Percentiles rank a stretch among this genome's conserved stretches.
phyloP scores from a whole-genome alignment of 2,113 vertebrate species.

The Neomonachus schauinslandi region DNA sequence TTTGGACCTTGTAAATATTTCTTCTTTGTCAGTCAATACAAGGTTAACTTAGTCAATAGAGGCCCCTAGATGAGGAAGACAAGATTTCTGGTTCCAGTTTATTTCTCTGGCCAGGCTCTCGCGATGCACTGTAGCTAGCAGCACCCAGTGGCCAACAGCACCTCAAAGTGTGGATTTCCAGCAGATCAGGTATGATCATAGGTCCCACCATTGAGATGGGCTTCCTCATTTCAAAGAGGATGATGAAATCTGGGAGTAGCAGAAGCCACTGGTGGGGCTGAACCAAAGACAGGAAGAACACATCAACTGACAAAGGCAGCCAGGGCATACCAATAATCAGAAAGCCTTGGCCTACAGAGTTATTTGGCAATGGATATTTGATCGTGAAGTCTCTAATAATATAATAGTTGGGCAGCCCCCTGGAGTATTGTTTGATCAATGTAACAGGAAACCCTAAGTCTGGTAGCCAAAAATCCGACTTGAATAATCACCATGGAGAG shows the following conservation, averaged over 20 bases:
- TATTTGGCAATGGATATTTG: background rate
- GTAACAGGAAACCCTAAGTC: background rate
- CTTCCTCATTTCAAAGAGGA: background rate
- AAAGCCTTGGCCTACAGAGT: background rate
- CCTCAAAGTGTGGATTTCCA: background rate
- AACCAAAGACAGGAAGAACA: background rate
- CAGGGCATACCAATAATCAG: background rate
- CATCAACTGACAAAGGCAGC: background rate
- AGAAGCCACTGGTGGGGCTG: background rate
- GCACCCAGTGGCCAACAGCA: rapidly evolving
- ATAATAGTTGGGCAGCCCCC: background rate
- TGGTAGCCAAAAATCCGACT: background rate
- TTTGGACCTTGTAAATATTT: background rate
- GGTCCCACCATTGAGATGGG: background rate
- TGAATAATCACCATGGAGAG: background rate
- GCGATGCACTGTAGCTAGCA: background rate
- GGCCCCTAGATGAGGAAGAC: background rate
- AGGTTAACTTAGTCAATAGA: background rate
- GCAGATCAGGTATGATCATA: background rate
- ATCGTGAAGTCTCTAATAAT: background rate
- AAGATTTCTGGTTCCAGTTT: background rate
- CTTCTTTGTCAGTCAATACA: background rate
- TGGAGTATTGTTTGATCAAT: background rate
- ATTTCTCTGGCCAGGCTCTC: background rate
- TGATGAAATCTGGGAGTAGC: background rate